A percentile compares a stretch with the other conserved stretches of the same genome.
Evolutionary conservation across 35 echinoderm and acorn worm species (phyloP).

Genomic region (Acanthaster planci): DNA sequence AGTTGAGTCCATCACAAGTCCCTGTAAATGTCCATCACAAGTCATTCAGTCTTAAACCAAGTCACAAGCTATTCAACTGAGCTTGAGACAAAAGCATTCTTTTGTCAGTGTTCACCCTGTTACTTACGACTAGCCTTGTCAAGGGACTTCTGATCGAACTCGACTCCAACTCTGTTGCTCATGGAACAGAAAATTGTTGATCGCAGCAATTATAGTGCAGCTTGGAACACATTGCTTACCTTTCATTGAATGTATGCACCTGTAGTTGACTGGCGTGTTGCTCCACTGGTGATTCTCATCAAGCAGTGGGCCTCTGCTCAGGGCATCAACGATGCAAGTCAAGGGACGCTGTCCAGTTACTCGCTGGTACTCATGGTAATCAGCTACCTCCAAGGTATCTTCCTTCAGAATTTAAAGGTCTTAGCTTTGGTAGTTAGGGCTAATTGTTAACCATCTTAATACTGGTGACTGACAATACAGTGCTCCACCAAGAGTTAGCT

Average conservation of each 20-base stretch:
- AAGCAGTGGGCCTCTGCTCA: conserved; percentile 83
- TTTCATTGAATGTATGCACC: not conserved
- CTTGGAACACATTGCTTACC: not conserved
- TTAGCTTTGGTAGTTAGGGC: no score
- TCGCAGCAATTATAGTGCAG: no score
- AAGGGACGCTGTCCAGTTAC: conserved; percentile 88
- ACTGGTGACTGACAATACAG: no score
- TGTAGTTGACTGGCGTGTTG: conserved; percentile 81
- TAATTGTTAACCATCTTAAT: no score
- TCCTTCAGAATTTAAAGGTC: not conserved
- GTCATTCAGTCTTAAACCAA: no score
- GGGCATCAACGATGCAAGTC: conserved; percentile 90
- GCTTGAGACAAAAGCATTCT: no score
- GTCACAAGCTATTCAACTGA: no score
- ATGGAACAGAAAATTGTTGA: not conserved
- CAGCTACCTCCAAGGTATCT: conserved; percentile 88
- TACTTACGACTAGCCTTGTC: no score
- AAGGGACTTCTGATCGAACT: not conserved
- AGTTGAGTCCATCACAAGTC: no score
- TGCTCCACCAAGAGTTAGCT: no score
- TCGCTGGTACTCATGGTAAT: conserved; percentile 79
- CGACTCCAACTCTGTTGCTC: not conserved
- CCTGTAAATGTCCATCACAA: no score
- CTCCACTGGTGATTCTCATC: conserved; percentile 73
- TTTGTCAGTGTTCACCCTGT: no score